Percentiles rank a stretch among this genome's conserved stretches.
phyloP scores from a whole-genome alignment of 2,888 invertebrate species.

The Drosophila ezoana region DNA sequence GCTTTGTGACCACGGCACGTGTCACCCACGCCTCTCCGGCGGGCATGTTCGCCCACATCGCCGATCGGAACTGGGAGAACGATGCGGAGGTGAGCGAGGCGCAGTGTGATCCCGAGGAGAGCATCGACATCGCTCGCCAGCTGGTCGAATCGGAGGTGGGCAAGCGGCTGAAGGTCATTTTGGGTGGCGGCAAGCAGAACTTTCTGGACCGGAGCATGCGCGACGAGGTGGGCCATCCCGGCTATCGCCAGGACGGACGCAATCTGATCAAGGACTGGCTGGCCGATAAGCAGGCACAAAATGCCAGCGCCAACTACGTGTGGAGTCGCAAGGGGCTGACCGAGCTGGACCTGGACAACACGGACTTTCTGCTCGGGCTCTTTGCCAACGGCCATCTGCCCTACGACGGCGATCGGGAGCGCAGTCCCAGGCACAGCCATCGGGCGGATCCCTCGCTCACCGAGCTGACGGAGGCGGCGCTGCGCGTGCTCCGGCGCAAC shows the following conservation, averaged over 20 bases:
- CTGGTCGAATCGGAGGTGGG: conserved; percentile 89
- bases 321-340: conserved; percentile 81
- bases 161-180: conserved; percentile 88
- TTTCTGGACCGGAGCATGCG: conserved; percentile 82
- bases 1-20: conserved; percentile 90
- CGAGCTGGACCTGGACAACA: conserved; percentile 84
- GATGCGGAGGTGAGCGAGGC: conserved; percentile 87
- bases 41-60: conserved; percentile 89
- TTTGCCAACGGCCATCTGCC: conserved; percentile 87
- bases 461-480: conserved; percentile 89
- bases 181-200: conserved; percentile 83
- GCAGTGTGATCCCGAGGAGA: conserved; percentile 85
- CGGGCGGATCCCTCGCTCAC: conserved; percentile 87
- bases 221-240: conserved; percentile 86
- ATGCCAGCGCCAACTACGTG: conserved; percentile 82
- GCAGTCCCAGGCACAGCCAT: conserved; percentile 81
- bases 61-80: conserved; percentile 90
- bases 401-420: conserved; percentile 87
- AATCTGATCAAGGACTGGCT: conserved; percentile 90
- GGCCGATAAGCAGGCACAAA: conserved; percentile 62
- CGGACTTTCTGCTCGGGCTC: conserved; percentile 87
- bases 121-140: conserved; percentile 91
- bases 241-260: conserved; percentile 87
- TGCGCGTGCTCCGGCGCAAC: conserved; percentile 87
- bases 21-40: conserved; percentile 93